Percentiles rank a stretch among this genome's conserved stretches.
phyloP scores from a whole-genome alignment of 2,113 vertebrate species.

The Acanthisitta chloris region DNA sequence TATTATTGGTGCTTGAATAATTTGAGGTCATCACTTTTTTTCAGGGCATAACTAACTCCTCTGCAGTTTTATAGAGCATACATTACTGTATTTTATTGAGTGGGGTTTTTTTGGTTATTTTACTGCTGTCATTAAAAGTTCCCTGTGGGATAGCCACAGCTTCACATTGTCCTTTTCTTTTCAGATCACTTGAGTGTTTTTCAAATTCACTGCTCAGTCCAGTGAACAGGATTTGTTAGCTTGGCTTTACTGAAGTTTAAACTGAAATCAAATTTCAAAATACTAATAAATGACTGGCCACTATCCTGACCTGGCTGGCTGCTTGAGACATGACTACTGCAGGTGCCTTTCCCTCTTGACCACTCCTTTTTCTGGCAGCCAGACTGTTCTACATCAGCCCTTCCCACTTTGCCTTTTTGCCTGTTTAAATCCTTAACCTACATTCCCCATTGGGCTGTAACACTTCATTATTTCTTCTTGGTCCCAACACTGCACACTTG shows the following conservation, averaged over 20 bases:
- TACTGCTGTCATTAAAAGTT: not conserved
- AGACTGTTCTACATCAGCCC: not conserved
- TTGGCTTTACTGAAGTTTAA: not conserved
- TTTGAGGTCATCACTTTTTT: not conserved
- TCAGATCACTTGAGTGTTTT: not conserved
- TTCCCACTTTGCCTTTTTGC: not conserved
- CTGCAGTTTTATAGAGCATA: not conserved
- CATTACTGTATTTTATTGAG: not conserved
- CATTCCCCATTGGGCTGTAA: not conserved
- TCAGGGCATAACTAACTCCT: not conserved
- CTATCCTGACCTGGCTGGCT: not conserved
- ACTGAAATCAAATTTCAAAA: not conserved
- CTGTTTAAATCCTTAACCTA: conserved; percentile 40
- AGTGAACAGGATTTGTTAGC: not conserved
- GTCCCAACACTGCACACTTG: not conserved
- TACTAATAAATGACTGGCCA: not conserved
- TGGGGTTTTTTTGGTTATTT: not conserved
- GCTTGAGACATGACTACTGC: not conserved
- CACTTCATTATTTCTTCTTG: conserved; percentile 41
- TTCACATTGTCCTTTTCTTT: not conserved
- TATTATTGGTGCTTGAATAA: not conserved
- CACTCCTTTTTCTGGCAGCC: not conserved
- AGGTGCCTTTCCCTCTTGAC: not conserved
- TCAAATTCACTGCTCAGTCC: not conserved
- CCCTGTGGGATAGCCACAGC: not conserved